phyloP scores from a whole-genome alignment of 2,888 invertebrate genomes.

The Ophioninae sp. region DNA sequence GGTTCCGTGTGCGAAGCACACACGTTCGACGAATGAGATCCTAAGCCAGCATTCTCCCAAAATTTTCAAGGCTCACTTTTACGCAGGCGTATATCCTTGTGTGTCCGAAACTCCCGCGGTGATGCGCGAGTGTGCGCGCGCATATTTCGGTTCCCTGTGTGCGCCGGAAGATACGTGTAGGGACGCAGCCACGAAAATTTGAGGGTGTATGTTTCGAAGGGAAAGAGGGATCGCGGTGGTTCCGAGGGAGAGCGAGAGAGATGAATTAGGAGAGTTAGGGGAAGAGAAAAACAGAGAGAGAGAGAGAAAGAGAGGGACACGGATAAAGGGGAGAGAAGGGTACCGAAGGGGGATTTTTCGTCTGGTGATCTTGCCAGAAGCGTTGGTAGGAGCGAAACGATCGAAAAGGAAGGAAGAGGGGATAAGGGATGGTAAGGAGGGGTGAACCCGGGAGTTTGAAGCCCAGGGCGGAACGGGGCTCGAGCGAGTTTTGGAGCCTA shows the following conservation, averaged over 20 bases:
- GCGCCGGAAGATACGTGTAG: slow-evolving; percentile 29
- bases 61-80: slow-evolving; percentile 59
- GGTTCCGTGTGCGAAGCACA: slow-evolving; percentile 25
- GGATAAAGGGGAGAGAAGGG: slow-evolving; percentile 43
- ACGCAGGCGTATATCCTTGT: slow-evolving; percentile 48
- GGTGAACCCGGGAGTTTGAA: slow-evolving; percentile 50
- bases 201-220: slow-evolving; percentile 57
- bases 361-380: slow-evolving; percentile 33
- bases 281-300: slow-evolving; percentile 42
- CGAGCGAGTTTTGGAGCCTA: slow-evolving; percentile 52
- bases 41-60: slow-evolving; percentile 54
- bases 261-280: slow-evolving; percentile 59
- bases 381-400: slow-evolving; percentile 52
- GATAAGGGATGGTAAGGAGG: slow-evolving; percentile 31
- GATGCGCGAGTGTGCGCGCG: slow-evolving; percentile 41
- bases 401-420: slow-evolving; percentile 30
- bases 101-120: slow-evolving; percentile 37
- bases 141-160: slow-evolving; percentile 30
- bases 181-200: slow-evolving; percentile 46
- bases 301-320: not conserved
- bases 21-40: slow-evolving; percentile 29
- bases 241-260: not conserved
- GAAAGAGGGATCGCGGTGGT: slow-evolving; percentile 8
- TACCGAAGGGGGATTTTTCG: slow-evolving; percentile 49
- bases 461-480: slow-evolving; percentile 54